Percentiles rank a stretch among this genome's conserved stretches.
phyloP scores from a whole-genome alignment of 2,888 invertebrate genomes.

The Halictus quadricinctus region DNA sequence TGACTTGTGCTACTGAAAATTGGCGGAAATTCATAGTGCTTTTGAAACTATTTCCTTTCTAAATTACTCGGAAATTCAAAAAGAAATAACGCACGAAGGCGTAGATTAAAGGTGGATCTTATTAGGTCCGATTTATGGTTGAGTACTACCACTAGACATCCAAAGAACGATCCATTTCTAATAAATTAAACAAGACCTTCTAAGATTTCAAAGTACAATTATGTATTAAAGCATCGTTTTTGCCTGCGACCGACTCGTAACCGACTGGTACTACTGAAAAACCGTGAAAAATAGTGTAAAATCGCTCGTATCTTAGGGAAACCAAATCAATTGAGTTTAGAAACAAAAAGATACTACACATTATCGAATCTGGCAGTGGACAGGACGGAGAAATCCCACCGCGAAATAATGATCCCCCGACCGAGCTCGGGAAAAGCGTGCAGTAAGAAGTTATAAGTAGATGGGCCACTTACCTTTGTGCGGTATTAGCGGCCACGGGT shows the following conservation, averaged over 20 bases:
- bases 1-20: background rate
- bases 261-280: background rate
- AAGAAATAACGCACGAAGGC: background rate
- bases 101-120: background rate
- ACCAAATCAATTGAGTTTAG: background rate
- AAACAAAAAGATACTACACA: background rate
- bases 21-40: background rate
- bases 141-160: background rate
- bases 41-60: background rate
- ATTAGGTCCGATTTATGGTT: background rate
- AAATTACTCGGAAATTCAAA: background rate
- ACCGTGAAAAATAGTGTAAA: background rate
- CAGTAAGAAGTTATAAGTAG: conserved; percentile 31
- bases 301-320: background rate
- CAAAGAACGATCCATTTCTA: background rate
- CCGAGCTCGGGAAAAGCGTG: conserved; percentile 13
- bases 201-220: background rate
- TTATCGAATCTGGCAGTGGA: background rate
- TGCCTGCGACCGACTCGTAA: background rate
- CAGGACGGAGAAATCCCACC: background rate
- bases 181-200: background rate
- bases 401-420: conserved; percentile 13
- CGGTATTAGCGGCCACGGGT: conserved; percentile 71
- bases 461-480: conserved; percentile 69
- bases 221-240: background rate